These are phyloP conservation scores for Drosophila paracracens DNA, from an alignment of 2,888 invertebrate genomes.

Conservation along the genomic window DNA sequence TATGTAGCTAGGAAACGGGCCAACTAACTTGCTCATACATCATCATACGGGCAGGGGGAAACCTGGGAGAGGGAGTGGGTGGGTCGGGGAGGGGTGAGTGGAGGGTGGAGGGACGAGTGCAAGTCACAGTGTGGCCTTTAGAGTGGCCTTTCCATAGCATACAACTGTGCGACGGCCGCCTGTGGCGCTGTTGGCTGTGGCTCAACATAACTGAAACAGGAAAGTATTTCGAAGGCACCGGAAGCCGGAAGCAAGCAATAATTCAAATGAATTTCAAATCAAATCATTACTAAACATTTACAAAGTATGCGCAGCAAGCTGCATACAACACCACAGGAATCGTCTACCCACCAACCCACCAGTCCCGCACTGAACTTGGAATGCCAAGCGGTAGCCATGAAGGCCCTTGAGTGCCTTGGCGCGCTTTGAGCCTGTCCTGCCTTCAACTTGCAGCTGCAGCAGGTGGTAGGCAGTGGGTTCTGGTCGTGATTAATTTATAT, in stretches of 20 bases:
- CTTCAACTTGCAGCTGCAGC: slow-evolving; percentile 47
- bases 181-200: slow-evolving; percentile 54
- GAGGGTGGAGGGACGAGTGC: slow-evolving; percentile 9
- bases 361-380: slow-evolving; percentile 34
- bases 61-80: neutral
- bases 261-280: slow-evolving; percentile 84
- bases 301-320: slow-evolving; percentile 78
- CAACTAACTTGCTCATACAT: slow-evolving; percentile 69
- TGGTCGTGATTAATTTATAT: slow-evolving; percentile 76
- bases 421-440: neutral
- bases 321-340: slow-evolving; percentile 75
- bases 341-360: slow-evolving; percentile 2
- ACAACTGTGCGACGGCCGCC: slow-evolving; percentile 69
- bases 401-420: neutral
- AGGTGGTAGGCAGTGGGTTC: slow-evolving; percentile 26
- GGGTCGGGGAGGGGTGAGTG: neutral
- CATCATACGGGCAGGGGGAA: slow-evolving; percentile 31
- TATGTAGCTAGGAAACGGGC: slow-evolving; percentile 38
- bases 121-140: slow-evolving; percentile 53
- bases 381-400: slow-evolving; percentile 34
- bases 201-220: slow-evolving; percentile 69
- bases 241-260: slow-evolving; percentile 84
- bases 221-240: slow-evolving; percentile 81
- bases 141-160: slow-evolving; percentile 66
- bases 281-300: slow-evolving; percentile 83